Base-by-base conservation (phyloP, 2,113 vertebrate species). In the Zosterops hypoxanthus region DNA sequence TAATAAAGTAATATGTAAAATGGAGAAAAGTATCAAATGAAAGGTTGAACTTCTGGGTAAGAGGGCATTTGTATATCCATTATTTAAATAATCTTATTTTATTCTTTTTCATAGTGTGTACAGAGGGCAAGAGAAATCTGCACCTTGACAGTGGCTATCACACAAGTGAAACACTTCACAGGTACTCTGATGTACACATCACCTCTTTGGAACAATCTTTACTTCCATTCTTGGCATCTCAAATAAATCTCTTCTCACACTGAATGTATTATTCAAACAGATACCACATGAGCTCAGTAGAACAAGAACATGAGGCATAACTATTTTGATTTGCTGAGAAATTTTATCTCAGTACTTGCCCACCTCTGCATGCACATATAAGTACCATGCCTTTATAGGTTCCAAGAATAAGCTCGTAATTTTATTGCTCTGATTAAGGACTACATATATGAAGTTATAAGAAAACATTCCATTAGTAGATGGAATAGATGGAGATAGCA, bases 361-460 rank as follows among this genome's bases (percentile, higher is more conserved):
- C 31, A 53, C 33, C 7, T 90, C 56, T 0, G 0, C 39, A 46
- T 12, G 19, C 19, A 63, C 8, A 26, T 42, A 0, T 10, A 56
- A 46, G 41, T 61, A 39, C 41, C 60, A 52, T 19, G 14, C 7
- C 29, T 41, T 52, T 86, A 68, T 5, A 71, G 9, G 11, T 78
- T 82, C 70, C 61, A 82, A 60, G 39, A 93, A 78, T 53, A 73
- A 75, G 23, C 25, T 14, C 75, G 31, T 41, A 49, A 57, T 88
- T 59, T 55, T 64, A 50, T n/a, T 71, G 33, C 14, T 85, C 36
- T 0, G 0, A 42, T 87, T 82, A 68, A 87, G 50, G 29, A 59
- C 31, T 61, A 46, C 73, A 55, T 42, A 24, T 56, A 66, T n/a
- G 31, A 75, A 85, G 26, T 34, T 21, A 50, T 20, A 55, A 55